Evolutionary conservation across 2,797 vertebrate genomes (phyloP), one percentile per base, ranked within the genome.

Genomic region (Notolabrus celidotus): DNA sequence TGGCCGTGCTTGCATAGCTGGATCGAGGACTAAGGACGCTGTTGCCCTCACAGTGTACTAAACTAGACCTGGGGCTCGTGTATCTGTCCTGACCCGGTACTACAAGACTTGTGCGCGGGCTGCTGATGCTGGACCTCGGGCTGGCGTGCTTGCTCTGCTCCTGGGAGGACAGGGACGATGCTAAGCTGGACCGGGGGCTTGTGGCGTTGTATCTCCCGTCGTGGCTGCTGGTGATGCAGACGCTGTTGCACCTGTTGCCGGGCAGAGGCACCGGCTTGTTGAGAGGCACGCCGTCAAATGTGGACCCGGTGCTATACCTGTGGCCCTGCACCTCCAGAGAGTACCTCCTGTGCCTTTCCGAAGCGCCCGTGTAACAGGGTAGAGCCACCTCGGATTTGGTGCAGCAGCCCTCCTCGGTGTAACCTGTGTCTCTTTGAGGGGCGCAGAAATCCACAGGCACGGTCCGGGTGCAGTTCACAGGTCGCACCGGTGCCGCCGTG

Each of bases 341-440:
- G 91, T 91, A 96, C 22, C 96, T 89, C 83, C 94, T 67, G 81
- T 94, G 93, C 80, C 95, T 90, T 63, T 96, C 95, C 11, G 94
- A 86, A 5, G 87, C 90, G 59, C 95, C 95, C 29, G 93, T 93
- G 91, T 97, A 97, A 82, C 96, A 97, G 54, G 96, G 96, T 87
- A 96, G 67, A 39, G 96, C 96, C 90, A 97, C 95, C 69, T 97
- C 96, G 49, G 96, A 96, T 80, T 93, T 94, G 89, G 95, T 93
- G 91, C 94, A 94, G 25, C 93, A 95, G 82, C 91, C 85, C 34
- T 94, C 93, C 71, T 94, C 94, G 1, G 62, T 68, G 66, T 91
- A 93, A 60, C 81, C 88, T 22, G 86, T 86, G 86, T 94, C 94
- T 73, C 93, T 88, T 52, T 92, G 92, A n/a, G 93, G 92, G 60